A percentile compares a stretch with the other conserved stretches of the same genome.
phyloP scores from a whole-genome alignment of 2,888 invertebrate genomes.

The Troides helena region DNA sequence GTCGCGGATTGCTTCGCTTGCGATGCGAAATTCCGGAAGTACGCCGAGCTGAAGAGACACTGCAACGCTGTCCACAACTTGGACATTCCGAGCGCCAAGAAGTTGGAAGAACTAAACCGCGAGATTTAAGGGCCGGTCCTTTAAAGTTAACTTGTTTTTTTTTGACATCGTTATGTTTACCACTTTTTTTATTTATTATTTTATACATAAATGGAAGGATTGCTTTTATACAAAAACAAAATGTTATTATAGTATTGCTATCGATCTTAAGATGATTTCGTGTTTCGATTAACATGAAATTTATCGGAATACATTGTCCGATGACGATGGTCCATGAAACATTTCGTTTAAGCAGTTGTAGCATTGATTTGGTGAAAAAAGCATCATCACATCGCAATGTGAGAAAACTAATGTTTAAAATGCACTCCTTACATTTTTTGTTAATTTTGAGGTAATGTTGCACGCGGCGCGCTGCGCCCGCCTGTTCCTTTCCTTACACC shows the following conservation, averaged over 20 bases:
- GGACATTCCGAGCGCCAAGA: constrained; percentile 56
- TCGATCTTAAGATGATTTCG: neutral
- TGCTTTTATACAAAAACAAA: neutral
- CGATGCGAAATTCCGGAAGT: constrained; percentile 66
- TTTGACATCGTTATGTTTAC: neutral
- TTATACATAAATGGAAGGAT: neutral
- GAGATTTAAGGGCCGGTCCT: constrained; percentile 14
- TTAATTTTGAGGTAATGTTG: neutral
- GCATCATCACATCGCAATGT: neutral
- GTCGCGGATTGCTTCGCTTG: constrained; percentile 67
- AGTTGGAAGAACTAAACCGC: constrained; percentile 32
- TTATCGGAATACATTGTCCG: neutral
- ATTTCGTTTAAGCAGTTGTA: neutral
- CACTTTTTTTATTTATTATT: neutral
- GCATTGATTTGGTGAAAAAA: too few relatives aligned
- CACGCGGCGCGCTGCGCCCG: neutral
- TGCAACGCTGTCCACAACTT: constrained; percentile 51
- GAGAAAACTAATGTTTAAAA: neutral
- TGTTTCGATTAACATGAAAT: neutral
- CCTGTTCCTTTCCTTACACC: neutral
- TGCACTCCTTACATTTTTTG: neutral
- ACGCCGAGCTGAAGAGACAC: constrained; percentile 63
- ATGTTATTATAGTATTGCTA: neutral
- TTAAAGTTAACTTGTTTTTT: neutral
- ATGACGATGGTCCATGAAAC: neutral